A percentile compares a stretch with the other conserved stretches of the same genome.
Evolutionary conservation across 37 sponge, comb jelly and placozoan species (phyloP).

Genomic region (Ephydatia muelleri): DNA sequence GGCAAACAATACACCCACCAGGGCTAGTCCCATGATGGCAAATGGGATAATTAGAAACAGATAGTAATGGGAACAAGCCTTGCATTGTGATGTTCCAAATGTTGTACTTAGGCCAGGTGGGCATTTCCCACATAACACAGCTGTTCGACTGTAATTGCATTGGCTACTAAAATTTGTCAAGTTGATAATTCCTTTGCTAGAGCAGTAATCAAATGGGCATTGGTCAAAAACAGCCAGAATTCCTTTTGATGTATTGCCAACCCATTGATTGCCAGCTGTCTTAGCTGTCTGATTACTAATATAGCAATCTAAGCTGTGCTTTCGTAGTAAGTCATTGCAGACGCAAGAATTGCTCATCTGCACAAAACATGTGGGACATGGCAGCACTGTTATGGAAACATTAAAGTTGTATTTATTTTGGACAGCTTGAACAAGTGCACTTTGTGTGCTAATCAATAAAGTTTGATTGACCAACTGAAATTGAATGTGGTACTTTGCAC

Average conservation of each 20-base stretch:
- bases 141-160: conserved; percentile 17
- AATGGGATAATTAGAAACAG: conserved; percentile 8
- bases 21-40: conserved; percentile 2
- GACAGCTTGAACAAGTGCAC: not conserved
- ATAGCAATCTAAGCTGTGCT: not conserved
- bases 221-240: not conserved
- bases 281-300: not conserved
- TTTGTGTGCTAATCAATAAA: not conserved
- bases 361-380: conserved; percentile 12
- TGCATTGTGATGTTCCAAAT: conserved; percentile 12
- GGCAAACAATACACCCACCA: conserved; percentile 13
- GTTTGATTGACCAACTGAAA: not conserved
- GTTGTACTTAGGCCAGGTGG: conserved; percentile 12
- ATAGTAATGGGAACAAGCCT: conserved; percentile 18
- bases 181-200: not conserved
- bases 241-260: not conserved
- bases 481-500: not conserved
- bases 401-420: not conserved
- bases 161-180: conserved; percentile 5
- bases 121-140: conserved; percentile 37
- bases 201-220: conserved; percentile 33
- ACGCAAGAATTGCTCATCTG: not conserved
- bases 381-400: not conserved
- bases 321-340: not conserved
- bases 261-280: conserved; percentile 10